These are phyloP conservation scores for Rhipidura dahli DNA, from an alignment of 2,113 vertebrate genomes.

Conservation along the genomic window DNA sequence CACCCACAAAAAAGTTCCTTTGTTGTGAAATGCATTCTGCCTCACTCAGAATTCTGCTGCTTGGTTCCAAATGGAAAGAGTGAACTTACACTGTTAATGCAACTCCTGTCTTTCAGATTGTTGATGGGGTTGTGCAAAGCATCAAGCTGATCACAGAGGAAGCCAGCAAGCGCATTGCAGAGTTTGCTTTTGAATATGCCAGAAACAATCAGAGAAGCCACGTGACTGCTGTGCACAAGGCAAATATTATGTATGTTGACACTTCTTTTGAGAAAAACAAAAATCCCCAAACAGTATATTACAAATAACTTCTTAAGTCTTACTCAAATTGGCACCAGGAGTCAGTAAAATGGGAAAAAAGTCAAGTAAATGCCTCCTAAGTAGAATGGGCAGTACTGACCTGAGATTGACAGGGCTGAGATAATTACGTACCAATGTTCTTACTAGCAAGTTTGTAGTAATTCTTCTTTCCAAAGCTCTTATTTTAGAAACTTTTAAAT, in stretches of 20 bases:
- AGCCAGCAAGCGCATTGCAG: slow-evolving; percentile 90
- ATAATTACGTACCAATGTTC: neutral
- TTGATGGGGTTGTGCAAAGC: slow-evolving; percentile 95
- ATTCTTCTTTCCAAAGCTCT: neutral
- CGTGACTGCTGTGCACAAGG: slow-evolving; percentile 95
- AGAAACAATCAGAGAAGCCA: slow-evolving; percentile 89
- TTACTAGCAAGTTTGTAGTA: neutral
- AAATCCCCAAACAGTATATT: neutral
- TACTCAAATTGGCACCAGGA: neutral
- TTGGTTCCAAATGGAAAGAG: neutral
- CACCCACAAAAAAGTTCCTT: neutral
- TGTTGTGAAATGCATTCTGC: neutral
- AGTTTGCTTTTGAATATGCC: slow-evolving; percentile 95
- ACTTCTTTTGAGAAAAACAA: neutral
- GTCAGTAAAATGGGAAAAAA: neutral
- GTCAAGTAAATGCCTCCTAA: neutral
- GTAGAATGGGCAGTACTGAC: neutral
- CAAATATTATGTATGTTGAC: slow-evolving; percentile 91
- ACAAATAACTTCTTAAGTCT: neutral
- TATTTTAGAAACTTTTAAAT: neutral
- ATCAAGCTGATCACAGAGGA: slow-evolving; percentile 96
- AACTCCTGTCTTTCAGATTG: slow-evolving; percentile 80
- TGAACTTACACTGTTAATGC: neutral
- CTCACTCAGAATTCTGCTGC: neutral
- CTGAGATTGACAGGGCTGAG: neutral